A percentile compares a stretch with the other conserved stretches of the same genome.
Conservation (phyloP, 2,797 vertebrate species). For the Enoplosus armatus region DNA sequence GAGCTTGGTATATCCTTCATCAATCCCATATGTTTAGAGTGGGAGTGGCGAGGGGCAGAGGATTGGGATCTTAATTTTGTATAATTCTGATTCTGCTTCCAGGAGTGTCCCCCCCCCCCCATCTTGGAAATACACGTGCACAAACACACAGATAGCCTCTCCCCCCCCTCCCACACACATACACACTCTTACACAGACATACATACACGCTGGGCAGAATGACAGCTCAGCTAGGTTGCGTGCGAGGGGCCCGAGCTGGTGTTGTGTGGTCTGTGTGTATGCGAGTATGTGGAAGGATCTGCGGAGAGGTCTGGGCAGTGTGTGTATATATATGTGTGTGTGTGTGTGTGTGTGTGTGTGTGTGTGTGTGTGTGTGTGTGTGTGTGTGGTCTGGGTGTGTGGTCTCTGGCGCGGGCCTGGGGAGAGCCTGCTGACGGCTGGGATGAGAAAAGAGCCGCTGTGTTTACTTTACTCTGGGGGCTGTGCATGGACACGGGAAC, state of each 20-base stretch:
- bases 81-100: slow-evolving; percentile 67
- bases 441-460: slow-evolving; percentile 90
- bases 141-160: slow-evolving; percentile 66
- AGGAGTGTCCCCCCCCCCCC: slow-evolving; percentile 51
- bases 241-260: slow-evolving; percentile 80
- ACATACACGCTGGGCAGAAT: slow-evolving; percentile 74
- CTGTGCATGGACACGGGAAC: slow-evolving; percentile 93
- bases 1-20: slow-evolving; percentile 85
- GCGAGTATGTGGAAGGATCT: slow-evolving; percentile 80
- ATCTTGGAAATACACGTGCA: slow-evolving; percentile 74
- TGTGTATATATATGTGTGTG: slow-evolving; percentile 42
- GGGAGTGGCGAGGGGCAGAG: slow-evolving; percentile 57
- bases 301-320: slow-evolving; percentile 73
- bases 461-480: slow-evolving; percentile 97
- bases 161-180: slow-evolving; percentile 5
- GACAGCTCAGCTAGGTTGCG: slow-evolving; percentile 83
- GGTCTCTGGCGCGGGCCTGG: slow-evolving; percentile 83
- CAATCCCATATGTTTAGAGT: slow-evolving; percentile 84
- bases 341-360: slow-evolving; percentile 56
- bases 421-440: slow-evolving; percentile 86
- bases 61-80: slow-evolving; percentile 57
- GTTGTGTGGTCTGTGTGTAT: slow-evolving; percentile 84
- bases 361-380: slow-evolving; percentile 53
- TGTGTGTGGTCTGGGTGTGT: slow-evolving; percentile 86
- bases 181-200: slow-evolving; percentile 30